phyloP scores from a whole-genome alignment of 2,888 invertebrate species.

The Drosophila bunnanda region DNA sequence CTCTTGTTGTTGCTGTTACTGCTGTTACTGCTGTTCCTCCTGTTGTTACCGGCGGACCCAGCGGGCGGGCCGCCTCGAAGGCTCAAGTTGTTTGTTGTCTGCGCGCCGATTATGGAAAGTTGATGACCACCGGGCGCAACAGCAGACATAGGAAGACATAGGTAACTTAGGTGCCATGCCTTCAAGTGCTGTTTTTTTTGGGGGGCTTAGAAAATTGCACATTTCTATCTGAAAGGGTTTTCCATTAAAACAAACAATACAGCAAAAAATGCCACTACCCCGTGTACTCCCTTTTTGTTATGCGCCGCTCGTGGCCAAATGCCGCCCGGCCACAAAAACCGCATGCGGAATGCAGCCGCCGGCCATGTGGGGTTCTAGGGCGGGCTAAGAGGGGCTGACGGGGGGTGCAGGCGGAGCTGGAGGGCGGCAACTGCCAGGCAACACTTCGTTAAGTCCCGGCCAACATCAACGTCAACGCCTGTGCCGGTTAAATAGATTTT shows the following conservation, averaged over 20 bases:
- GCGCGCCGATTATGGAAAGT: conserved; percentile 79
- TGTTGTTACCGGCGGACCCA: conserved; percentile 52
- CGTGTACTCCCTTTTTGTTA: conserved; percentile 54
- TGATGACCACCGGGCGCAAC: conserved; percentile 64
- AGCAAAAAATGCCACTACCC: conserved; percentile 43
- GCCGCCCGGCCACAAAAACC: conserved; percentile 63
- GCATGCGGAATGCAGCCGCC: conserved; percentile 69
- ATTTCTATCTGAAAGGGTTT: conserved; percentile 60
- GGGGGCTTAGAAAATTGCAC: conserved; percentile 61
- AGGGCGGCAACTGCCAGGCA: conserved; percentile 50
- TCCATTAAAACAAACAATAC: conserved; percentile 55
- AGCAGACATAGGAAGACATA: conserved; percentile 4
- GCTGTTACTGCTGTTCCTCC: conserved; percentile 31
- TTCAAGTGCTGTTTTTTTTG: conserved; percentile 1
- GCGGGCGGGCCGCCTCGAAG: conserved; percentile 60
- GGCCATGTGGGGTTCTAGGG: conserved; percentile 24
- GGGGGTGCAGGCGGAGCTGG: conserved; percentile 33
- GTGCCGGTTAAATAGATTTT: conserved; percentile 76
- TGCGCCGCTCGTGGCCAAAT: conserved; percentile 66
- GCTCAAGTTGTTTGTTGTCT: conserved; percentile 77
- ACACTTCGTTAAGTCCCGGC: conserved; percentile 76
- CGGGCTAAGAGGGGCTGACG: conserved; percentile 10
- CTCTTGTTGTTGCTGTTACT: conserved; percentile 58
- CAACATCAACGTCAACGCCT: conserved; percentile 78
- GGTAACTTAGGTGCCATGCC: conserved; percentile 5